Evolutionary conservation across 2,888 invertebrate species (phyloP).

Genomic region (Brenthis daphne): DNA sequence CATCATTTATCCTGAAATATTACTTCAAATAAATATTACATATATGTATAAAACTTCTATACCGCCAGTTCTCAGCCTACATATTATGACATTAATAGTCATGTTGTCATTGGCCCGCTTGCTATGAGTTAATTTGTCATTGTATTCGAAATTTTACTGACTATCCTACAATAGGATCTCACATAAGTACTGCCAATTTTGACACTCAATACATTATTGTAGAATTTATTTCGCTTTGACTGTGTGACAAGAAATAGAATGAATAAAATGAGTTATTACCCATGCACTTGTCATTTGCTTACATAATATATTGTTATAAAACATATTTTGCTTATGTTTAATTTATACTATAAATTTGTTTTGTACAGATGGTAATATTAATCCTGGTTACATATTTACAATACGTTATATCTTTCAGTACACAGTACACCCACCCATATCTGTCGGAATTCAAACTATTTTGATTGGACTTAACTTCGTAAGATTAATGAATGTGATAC

Average conservation of each 20-base stretch:
- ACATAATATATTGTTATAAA: conserved; percentile 21
- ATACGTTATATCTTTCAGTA: too few species aligned
- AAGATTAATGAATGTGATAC: neutral
- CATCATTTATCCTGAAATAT: too few species aligned
- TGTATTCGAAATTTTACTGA: conserved; percentile 54
- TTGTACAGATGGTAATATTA: too few species aligned
- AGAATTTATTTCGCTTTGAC: conserved; percentile 37
- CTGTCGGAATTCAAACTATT: conserved; percentile 25
- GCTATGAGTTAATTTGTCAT: conserved; percentile 46
- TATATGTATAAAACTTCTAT: neutral
- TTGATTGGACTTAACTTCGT: neutral
- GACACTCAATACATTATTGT: conserved; percentile 22
- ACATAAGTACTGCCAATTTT: conserved; percentile 18
- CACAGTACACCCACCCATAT: conserved; percentile 6
- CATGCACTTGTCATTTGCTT: conserved; percentile 48
- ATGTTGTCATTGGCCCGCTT: conserved; percentile 44
- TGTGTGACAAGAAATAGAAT: neutral
- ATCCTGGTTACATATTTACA: too few species aligned
- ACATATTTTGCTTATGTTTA: conserved; percentile 10
- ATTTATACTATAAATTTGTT: neutral
- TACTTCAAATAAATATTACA: neutral
- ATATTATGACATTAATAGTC: conserved; percentile 31
- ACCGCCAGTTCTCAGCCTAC: conserved; percentile 20
- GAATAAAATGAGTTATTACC: conserved; percentile 54
- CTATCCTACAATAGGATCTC: conserved; percentile 19